These are phyloP conservation scores for Pseudomyrmex pallidus DNA, from an alignment of 1,140 invertebrate genomes.

Conservation along the genomic window DNA sequence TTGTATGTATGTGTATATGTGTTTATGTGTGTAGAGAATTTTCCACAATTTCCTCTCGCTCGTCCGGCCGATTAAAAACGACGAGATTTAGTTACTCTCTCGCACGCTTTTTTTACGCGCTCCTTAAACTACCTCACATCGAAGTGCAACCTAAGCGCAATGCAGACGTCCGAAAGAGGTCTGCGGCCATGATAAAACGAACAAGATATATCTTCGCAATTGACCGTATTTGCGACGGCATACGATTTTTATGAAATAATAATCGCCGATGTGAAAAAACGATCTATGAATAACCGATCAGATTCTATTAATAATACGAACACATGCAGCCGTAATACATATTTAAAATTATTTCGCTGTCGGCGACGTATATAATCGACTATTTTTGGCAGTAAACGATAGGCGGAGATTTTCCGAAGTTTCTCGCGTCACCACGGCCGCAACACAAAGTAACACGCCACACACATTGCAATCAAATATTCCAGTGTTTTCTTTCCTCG, in stretches of 20 bases:
- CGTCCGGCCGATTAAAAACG: slow-evolving; percentile 2
- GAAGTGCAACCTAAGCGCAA: slow-evolving; percentile 23
- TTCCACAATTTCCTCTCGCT: slow-evolving; percentile 6
- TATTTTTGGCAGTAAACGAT: slow-evolving; percentile 54
- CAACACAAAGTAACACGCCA: slow-evolving; percentile 26
- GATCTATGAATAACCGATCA: background rate
- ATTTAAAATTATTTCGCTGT: slow-evolving; percentile 33
- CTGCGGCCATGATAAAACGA: slow-evolving; percentile 47
- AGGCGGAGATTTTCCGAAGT: slow-evolving; percentile 5
- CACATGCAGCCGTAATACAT: slow-evolving; percentile 21
- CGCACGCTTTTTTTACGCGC: background rate
- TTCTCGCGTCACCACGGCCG: slow-evolving; percentile 47
- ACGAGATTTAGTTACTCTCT: background rate
- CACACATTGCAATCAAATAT: slow-evolving; percentile 22
- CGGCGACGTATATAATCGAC: slow-evolving; percentile 37
- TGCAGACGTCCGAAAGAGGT: slow-evolving; percentile 41
- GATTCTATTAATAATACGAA: slow-evolving; percentile 2
- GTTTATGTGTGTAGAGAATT: background rate
- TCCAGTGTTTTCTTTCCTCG: slow-evolving; percentile 1
- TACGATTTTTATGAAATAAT: background rate
- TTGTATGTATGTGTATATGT: too few relatives aligned
- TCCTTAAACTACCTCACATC: background rate
- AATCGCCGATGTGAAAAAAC: slow-evolving; percentile 26
- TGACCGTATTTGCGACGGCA: background rate
- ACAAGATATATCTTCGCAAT: slow-evolving; percentile 19